phyloP scores from a whole-genome alignment of 2,888 invertebrate genomes.

The Lithosia quadra region DNA sequence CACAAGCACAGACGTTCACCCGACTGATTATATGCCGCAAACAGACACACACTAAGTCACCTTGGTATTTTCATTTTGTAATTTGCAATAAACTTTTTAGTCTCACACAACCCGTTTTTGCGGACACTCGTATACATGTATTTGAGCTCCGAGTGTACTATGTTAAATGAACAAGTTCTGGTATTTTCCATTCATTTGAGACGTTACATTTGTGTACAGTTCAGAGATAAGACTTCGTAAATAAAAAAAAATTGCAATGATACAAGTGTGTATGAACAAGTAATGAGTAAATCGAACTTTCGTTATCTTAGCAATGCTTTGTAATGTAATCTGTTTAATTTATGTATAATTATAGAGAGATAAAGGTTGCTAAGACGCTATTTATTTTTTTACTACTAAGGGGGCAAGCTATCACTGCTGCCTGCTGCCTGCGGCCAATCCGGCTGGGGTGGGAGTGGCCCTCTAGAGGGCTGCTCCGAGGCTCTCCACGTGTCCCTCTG shows the following conservation, averaged over 20 bases:
- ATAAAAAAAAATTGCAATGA: conserved; percentile 34
- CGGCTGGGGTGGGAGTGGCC: too few relatives aligned
- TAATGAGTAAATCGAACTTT: conserved; percentile 10
- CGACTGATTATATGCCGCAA: not conserved
- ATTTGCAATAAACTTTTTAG: not conserved
- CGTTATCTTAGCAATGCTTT: not conserved
- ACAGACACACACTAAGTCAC: not conserved
- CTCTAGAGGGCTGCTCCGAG: too few relatives aligned
- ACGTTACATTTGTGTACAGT: conserved; percentile 28
- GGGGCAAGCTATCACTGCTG: too few relatives aligned
- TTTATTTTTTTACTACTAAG: not conserved
- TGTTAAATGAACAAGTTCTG: conserved; percentile 39
- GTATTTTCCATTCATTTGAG: conserved; percentile 50
- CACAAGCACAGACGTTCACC: not conserved
- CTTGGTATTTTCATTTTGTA: not conserved
- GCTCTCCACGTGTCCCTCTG: too few relatives aligned
- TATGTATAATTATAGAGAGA: not conserved
- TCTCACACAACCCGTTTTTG: not conserved
- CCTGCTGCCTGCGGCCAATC: too few relatives aligned
- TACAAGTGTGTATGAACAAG: not conserved
- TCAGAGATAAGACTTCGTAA: conserved; percentile 33
- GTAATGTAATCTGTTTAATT: not conserved
- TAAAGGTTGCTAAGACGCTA: not conserved
- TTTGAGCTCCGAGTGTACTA: not conserved
- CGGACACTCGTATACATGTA: not conserved